Base-by-base conservation (phyloP, 2,113 vertebrate species). In the Rhinolophus ferrumequinum region DNA sequence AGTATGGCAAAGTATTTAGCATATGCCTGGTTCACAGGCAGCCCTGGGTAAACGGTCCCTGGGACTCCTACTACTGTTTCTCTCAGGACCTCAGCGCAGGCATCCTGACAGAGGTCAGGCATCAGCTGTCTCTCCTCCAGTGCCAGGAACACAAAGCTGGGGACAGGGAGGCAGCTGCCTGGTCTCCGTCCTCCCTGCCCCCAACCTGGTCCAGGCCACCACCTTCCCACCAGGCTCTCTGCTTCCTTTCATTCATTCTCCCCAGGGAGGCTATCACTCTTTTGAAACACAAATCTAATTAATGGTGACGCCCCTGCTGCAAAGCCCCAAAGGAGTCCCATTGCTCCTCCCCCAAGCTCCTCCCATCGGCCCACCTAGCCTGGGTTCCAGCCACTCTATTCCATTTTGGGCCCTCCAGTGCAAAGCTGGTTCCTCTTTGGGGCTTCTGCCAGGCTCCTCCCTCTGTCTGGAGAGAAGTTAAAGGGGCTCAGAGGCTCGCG, bases 11-110 rank as follows among this genome's bases (percentile, higher is more conserved):
- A 69, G 52, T 16, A 14, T 5, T 24, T 4, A 22, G 9, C 14
- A 10, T 54, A 24, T 19, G n/a, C 66, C 44, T 18, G 13, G 33
- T 26, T 13, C 26, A 19, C 21, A 14, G 35, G 56, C 35, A 10
- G 24, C 21, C 38, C 35, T 35, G 3, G 4, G 21, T 6, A 12
- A 18, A 1, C 15, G 0, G 28, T 2, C 2, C 41, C 52, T 6
- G 12, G 5, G 52, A 10, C 4, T 2, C 22, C 22, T 33, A 19
- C 11, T 19, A 5, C 19, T 4, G 11, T 0, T 21, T 54, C 70
- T 35, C 18, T 76, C 6, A 21, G 77, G 52, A 10, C 33, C 28
- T 5, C 44, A 3, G 69, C 16, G 8, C 54, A 4, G 38, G 21
- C 16, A 0, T 15, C n/a, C 33, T 1, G 24, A 12, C 28, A 2